Evolutionary conservation across 2,113 vertebrate genomes (phyloP).

Genomic region (Phylloscopus whistleri): DNA sequence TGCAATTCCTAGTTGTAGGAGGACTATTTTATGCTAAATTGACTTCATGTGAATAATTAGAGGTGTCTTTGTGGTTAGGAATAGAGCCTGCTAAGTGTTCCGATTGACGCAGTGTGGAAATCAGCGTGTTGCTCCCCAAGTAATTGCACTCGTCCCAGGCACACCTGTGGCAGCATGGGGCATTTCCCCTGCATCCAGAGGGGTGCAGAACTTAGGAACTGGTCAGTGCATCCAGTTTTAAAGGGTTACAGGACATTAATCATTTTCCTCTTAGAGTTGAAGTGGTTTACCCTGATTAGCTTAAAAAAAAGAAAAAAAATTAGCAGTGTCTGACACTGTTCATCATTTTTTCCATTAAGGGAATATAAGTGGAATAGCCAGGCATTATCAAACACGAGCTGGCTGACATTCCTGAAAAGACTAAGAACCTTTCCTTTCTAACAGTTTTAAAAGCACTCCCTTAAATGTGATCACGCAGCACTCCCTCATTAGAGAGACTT

Average conservation of each 20-base stretch:
- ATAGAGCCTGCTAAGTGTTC: neutral
- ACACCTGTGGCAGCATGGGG: neutral
- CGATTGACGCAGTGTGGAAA: neutral
- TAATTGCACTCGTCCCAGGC: neutral
- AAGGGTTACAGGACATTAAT: neutral
- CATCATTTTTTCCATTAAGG: neutral
- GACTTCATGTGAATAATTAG: neutral
- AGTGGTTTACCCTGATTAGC: neutral
- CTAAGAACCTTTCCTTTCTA: neutral
- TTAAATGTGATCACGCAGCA: neutral
- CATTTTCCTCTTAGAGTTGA: neutral
- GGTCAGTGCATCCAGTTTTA: neutral
- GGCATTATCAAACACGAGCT: neutral
- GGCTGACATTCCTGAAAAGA: neutral
- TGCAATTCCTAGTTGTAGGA: neutral
- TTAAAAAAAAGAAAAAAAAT: neutral
- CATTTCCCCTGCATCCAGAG: neutral
- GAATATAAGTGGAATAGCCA: neutral
- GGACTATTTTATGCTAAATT: neutral
- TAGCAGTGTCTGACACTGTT: neutral
- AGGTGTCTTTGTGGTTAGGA: neutral
- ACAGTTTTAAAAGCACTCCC: neutral
- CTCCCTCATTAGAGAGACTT: slow-evolving; percentile 17
- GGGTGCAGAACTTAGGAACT: neutral
- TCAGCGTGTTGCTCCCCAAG: neutral